These are phyloP conservation scores for Aphidius colemani DNA, from an alignment of 2,888 invertebrate species.

Conservation along the genomic window DNA sequence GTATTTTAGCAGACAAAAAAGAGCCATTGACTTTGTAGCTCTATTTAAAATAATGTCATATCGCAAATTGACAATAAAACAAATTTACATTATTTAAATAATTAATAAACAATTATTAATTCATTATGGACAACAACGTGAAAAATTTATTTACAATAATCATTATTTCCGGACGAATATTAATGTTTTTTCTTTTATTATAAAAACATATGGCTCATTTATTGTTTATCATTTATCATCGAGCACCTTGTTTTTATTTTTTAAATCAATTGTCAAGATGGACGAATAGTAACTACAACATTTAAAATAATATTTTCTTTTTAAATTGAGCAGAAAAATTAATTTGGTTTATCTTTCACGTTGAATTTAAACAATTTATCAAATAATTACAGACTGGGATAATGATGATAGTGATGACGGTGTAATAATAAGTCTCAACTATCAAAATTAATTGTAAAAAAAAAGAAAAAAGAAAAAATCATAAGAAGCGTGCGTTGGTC, in stretches of 20 bases:
- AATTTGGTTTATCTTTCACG: constrained; percentile 39
- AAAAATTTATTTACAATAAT: too few species aligned
- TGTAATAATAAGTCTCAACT: constrained; percentile 3
- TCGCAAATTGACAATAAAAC: constrained; percentile 20
- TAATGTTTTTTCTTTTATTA: not conserved
- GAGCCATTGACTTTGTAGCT: constrained; percentile 18
- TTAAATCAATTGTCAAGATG: constrained; percentile 6
- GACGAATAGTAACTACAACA: constrained; percentile 17
- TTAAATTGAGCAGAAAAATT: constrained; percentile 43
- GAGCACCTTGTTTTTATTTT: constrained; percentile 4
- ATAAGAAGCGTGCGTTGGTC: constrained; percentile 21
- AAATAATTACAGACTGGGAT: constrained; percentile 1
- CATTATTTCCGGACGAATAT: not conserved
- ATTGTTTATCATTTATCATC: too few species aligned
- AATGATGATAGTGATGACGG: not conserved
- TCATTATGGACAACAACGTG: not conserved
- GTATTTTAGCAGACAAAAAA: constrained; percentile 22
- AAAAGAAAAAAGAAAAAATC: constrained; percentile 15
- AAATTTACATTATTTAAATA: not conserved
- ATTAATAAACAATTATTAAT: constrained; percentile 1
- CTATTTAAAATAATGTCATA: constrained; percentile 16
- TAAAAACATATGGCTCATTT: too few species aligned
- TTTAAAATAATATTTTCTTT: constrained; percentile 21
- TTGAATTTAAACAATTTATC: not conserved
- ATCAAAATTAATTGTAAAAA: not conserved